phyloP scores from a whole-genome alignment of 2,888 invertebrate genomes.

The Cartodere bifasciata region DNA sequence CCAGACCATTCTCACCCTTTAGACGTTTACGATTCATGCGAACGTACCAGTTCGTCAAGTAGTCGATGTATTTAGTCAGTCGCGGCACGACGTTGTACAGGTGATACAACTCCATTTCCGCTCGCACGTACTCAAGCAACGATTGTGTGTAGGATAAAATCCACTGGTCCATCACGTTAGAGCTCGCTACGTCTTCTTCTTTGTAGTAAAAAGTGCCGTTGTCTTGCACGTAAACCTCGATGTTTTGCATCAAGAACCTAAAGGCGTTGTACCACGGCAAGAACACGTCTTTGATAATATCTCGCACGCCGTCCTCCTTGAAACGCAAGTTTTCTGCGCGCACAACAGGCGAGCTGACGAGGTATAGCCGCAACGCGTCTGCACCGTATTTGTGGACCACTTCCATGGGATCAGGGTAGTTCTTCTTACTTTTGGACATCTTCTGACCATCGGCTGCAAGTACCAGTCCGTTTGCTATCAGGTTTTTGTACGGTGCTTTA shows the following conservation, averaged over 20 bases:
- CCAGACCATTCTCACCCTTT: conserved; percentile 76
- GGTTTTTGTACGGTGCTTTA: conserved; percentile 94
- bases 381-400: conserved; percentile 89
- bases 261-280: conserved; percentile 94
- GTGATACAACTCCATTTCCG: conserved; percentile 90
- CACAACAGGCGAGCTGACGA: conserved; percentile 97
- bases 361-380: conserved; percentile 88
- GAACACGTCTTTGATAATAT: conserved; percentile 94
- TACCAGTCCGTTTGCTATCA: conserved; percentile 92
- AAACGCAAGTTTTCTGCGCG: conserved; percentile 92
- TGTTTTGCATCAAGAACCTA: conserved; percentile 88
- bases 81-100: conserved; percentile 92
- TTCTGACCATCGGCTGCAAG: conserved; percentile 97
- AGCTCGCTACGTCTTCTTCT: conserved; percentile 24
- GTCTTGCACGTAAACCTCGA: conserved; percentile 66
- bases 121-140: conserved; percentile 71
- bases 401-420: conserved; percentile 94
- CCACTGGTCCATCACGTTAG: conserved; percentile 94
- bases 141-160: conserved; percentile 94
- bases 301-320: conserved; percentile 93
- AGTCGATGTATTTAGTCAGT: conserved; percentile 91
- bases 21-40: conserved; percentile 90
- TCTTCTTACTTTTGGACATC: conserved; percentile 98
- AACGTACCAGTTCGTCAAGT: conserved; percentile 98
- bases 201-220: conserved; percentile 30